Conservation (phyloP, 2,888 invertebrate species). For the Troglohyphantes excavatus region DNA sequence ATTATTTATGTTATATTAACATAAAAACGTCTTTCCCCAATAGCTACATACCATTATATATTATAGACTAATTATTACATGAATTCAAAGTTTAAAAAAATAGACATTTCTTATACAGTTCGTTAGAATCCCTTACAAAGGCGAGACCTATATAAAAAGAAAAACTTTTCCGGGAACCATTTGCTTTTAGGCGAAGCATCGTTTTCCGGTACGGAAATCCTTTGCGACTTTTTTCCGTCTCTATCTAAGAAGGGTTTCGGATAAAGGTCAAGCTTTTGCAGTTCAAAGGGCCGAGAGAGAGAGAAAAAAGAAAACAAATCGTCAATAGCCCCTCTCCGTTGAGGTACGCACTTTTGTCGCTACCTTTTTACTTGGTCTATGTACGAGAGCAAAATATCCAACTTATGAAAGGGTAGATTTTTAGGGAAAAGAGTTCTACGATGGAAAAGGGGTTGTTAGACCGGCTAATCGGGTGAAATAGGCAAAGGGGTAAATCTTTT, state of each 20-base stretch:
- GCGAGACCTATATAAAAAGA: not conserved
- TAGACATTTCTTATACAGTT: not conserved
- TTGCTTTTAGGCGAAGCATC: conserved; percentile 38
- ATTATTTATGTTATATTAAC: too few relatives aligned
- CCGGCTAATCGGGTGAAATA: too few relatives aligned
- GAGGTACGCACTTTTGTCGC: too few relatives aligned
- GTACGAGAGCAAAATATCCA: too few relatives aligned
- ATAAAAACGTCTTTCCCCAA: too few relatives aligned
- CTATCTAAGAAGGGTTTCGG: conserved; percentile 33
- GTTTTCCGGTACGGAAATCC: conserved; percentile 38
- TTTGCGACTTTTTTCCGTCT: conserved; percentile 7
- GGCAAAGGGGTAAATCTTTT: too few relatives aligned
- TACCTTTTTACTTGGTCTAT: too few relatives aligned
- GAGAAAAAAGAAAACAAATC: not conserved
- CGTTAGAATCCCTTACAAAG: not conserved
- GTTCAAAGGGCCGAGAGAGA: conserved; percentile 2
- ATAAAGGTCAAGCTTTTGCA: conserved; percentile 43
- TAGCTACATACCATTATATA: too few relatives aligned
- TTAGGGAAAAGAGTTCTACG: too few relatives aligned
- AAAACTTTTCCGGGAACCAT: conserved; percentile 31
- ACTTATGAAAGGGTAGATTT: too few relatives aligned
- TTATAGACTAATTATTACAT: not conserved
- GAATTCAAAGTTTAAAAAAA: not conserved
- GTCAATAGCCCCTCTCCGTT: too few relatives aligned
- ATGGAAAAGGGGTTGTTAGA: too few relatives aligned